Conservation (phyloP, 2,888 invertebrate species). For the Leistus spinibarbis region DNA sequence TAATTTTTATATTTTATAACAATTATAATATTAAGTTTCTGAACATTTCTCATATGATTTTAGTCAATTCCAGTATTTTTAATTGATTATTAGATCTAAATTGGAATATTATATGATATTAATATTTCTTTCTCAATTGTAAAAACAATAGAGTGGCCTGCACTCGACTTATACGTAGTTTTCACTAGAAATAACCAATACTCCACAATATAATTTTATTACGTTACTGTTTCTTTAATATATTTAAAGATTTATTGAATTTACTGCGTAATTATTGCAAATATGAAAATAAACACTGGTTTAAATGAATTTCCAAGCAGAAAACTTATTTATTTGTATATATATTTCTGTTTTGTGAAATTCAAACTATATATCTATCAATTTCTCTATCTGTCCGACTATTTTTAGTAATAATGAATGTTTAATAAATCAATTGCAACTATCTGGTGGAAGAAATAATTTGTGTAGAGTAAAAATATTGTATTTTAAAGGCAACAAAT, state of each 20-base stretch:
- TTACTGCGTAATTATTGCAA: too few relatives aligned
- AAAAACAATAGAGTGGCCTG: too few relatives aligned
- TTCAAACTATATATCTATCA: too few relatives aligned
- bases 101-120: slow-evolving; percentile 8
- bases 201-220: too few relatives aligned
- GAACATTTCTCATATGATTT: slow-evolving; percentile 10
- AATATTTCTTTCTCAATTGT: background rate
- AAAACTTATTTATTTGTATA: too few relatives aligned
- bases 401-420: slow-evolving; percentile 30
- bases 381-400: slow-evolving; percentile 21
- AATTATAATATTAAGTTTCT: background rate
- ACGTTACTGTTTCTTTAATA: too few relatives aligned
- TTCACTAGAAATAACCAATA: too few relatives aligned
- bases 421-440: slow-evolving; percentile 29
- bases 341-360: too few relatives aligned
- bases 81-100: background rate
- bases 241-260: too few relatives aligned
- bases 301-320: too few relatives aligned
- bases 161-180: slow-evolving; percentile 18
- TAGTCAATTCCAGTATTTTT: slow-evolving; percentile 17
- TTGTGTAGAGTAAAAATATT: slow-evolving; percentile 9
- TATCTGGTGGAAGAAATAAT: slow-evolving; percentile 28
- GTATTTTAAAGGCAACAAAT: background rate
- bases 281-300: too few relatives aligned
- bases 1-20: background rate